phyloP scores from a whole-genome alignment of 2,888 invertebrate genomes.

The Eupithecia centaureata region DNA sequence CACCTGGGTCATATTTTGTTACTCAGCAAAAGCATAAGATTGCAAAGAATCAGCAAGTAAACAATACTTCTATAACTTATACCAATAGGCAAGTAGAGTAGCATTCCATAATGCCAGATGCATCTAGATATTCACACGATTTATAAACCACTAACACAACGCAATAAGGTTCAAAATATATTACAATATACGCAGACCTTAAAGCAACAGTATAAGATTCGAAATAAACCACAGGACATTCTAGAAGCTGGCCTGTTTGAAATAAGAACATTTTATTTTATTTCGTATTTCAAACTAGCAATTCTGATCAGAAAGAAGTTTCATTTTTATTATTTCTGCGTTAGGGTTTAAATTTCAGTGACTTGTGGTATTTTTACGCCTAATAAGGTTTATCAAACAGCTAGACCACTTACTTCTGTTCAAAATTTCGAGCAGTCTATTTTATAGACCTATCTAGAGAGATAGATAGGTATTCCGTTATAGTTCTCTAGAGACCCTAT shows the following conservation, averaged over 20 bases:
- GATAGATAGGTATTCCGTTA: too few species aligned
- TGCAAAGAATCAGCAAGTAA: constrained; percentile 12
- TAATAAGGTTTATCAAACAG: constrained; percentile 22
- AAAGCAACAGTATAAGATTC: not conserved
- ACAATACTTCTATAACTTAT: constrained; percentile 34
- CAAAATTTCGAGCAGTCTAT: too few species aligned
- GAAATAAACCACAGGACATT: not conserved
- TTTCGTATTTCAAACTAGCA: constrained; percentile 4
- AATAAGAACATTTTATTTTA: constrained; percentile 3
- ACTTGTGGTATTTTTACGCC: not conserved
- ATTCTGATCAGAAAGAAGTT: not conserved
- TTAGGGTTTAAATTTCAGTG: constrained; percentile 23
- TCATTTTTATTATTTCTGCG: not conserved
- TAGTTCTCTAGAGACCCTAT: too few species aligned
- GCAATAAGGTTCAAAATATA: constrained; percentile 6
- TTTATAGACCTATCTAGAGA: too few species aligned
- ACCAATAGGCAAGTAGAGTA: constrained; percentile 46
- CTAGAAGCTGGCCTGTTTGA: constrained; percentile 1
- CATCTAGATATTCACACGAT: constrained; percentile 58
- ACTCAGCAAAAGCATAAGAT: constrained; percentile 11
- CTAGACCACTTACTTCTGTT: too few species aligned
- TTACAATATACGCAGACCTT: not conserved
- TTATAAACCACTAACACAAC: constrained; percentile 42
- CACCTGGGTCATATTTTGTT: constrained; percentile 2
- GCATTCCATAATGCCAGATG: constrained; percentile 74